Percentiles rank a stretch among this genome's conserved stretches.
These are phyloP conservation scores for Sus cebifrons DNA, from an alignment of 2,797 vertebrate species.

Conservation along the genomic window DNA sequence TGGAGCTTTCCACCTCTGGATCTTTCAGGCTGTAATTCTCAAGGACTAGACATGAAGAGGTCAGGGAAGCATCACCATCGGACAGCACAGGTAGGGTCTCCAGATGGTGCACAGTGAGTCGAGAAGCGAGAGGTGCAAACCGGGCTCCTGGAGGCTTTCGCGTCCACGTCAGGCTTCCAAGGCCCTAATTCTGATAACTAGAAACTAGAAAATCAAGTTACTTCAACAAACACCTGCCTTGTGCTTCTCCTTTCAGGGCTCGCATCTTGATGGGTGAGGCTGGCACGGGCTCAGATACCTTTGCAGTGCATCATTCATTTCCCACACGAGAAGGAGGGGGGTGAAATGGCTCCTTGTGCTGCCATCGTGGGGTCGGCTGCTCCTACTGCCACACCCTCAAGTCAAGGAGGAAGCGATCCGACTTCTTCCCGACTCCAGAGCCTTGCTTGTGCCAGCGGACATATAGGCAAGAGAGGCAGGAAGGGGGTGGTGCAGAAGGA, in stretches of 20 bases:
- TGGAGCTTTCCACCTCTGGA: constrained; percentile 19
- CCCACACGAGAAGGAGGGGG: not conserved
- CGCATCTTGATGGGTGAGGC: constrained; percentile 33
- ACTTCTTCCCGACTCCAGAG: constrained; percentile 28
- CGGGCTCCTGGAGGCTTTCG: constrained; percentile 19
- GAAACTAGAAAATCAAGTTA: constrained; percentile 84
- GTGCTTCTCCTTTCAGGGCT: constrained; percentile 66
- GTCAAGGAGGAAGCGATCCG: not conserved
- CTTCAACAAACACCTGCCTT: constrained; percentile 77
- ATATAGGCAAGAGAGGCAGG: not conserved
- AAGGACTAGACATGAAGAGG: not conserved
- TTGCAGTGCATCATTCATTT: constrained; percentile 65
- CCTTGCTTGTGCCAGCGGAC: constrained; percentile 11
- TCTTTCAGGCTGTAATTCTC: constrained; percentile 37
- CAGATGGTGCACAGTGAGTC: not conserved
- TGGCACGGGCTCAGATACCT: constrained; percentile 29
- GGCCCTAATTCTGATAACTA: constrained; percentile 69
- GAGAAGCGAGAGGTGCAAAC: not conserved
- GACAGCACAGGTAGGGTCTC: not conserved
- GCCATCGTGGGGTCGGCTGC: not conserved
- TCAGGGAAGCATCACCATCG: not conserved
- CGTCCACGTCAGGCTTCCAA: constrained; percentile 65
- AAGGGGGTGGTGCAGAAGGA: not conserved
- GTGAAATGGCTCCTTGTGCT: not conserved
- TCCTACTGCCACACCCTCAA: not conserved